These are phyloP conservation scores for Patella pellucida DNA, from an alignment of 2,888 invertebrate species.

Conservation along the genomic window DNA sequence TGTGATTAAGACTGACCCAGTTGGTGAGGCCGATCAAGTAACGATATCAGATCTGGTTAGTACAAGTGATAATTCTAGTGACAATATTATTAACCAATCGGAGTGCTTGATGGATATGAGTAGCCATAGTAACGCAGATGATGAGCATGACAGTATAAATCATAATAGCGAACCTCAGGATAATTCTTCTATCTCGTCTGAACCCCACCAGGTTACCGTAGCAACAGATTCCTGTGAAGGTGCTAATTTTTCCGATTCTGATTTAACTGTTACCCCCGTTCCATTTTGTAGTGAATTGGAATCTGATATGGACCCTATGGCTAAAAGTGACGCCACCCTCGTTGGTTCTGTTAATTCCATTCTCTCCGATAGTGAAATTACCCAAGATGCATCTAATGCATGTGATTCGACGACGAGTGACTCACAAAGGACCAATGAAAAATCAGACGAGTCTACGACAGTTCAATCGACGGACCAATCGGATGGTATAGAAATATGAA, in stretches of 20 bases:
- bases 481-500: background rate
- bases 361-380: background rate
- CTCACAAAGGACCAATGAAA: conserved; percentile 11
- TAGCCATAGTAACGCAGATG: too few relatives aligned
- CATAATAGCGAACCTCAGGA: too few relatives aligned
- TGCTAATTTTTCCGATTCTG: conserved; percentile 22
- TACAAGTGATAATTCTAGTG: background rate
- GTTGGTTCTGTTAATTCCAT: conserved; percentile 11
- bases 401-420: conserved; percentile 3
- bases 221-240: conserved; percentile 21
- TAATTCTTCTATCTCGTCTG: background rate
- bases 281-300: conserved; percentile 18
- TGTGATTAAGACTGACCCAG: background rate
- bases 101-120: background rate
- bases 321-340: conserved; percentile 9
- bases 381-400: background rate
- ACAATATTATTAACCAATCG: background rate
- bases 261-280: conserved; percentile 14
- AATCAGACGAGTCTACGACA: background rate
- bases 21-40: conserved; percentile 20
- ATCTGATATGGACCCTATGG: conserved; percentile 19
- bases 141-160: too few relatives aligned
- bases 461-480: conserved; percentile 8
- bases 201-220: background rate
- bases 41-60: conserved; percentile 6